Base-by-base conservation (phyloP, 2,888 invertebrate species). In the Odontocerum albicorne region DNA sequence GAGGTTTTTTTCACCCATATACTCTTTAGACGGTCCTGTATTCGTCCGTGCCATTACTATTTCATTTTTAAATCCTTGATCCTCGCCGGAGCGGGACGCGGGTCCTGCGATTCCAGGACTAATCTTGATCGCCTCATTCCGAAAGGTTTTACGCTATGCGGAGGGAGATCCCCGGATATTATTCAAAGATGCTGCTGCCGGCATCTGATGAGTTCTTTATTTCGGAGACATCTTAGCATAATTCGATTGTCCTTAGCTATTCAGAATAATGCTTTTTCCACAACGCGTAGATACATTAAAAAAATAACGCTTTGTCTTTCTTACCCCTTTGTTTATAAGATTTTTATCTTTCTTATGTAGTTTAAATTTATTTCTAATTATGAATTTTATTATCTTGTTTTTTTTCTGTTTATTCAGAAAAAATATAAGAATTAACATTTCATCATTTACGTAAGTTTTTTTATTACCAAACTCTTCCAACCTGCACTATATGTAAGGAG, bases 11-110 rank as follows among this genome's bases (percentile, higher is more conserved):
- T n/a, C n/a, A n/a, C n/a, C n/a, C n/a, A n/a, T n/a, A n/a, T n/a
- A n/a, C n/a, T n/a, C n/a, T n/a, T n/a, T n/a, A n/a, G n/a, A n/a
- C n/a, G n/a, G n/a, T n/a, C n/a, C n/a, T n/a, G n/a, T n/a, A n/a
- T 19, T 31, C 49, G 49, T 57, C 52, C 55, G 44, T 49, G 52
- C 51, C 52, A 57, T 57, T 55, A 60, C 55, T 60, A 60, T 60
- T 60, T 60, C 60, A 60, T 60, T 60, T 60, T 60, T 60, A 60
- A 60, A 52, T 60, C 60, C 57, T 45, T 57, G 57, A 60, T 60
- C 60, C 60, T 55, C 49, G 49, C 54, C 46, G 54, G 43, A 54
- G 55, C 55, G 60, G 57, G 20, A 32, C 51, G 20, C 43, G 6
- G 20, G n/a, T 16, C 38, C 13, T 16, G 7, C 50, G 42, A 56